Evolutionary conservation across 2,888 invertebrate species (phyloP).

Genomic region (Noctua janthe): DNA sequence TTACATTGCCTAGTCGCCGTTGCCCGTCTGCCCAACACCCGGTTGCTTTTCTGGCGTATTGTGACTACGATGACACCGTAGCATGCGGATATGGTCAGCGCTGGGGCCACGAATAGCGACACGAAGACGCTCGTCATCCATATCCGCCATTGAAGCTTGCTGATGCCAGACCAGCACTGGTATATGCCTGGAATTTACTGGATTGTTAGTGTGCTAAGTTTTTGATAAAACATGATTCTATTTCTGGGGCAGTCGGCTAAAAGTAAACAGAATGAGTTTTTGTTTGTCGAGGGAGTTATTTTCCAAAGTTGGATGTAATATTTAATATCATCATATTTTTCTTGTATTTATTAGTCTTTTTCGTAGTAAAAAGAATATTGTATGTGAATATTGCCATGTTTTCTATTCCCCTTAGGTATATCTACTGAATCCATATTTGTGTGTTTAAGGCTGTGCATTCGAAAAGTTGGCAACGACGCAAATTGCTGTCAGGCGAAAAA

Average conservation of each 20-base stretch:
- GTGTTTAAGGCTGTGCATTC: neutral
- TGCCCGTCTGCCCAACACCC: constrained; percentile 86
- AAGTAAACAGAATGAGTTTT: neutral
- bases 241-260: neutral
- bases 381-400: neutral
- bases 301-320: neutral
- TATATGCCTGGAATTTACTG: constrained; percentile 87
- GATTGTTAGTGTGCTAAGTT: neutral
- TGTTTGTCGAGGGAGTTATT: neutral
- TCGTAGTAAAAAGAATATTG: neutral
- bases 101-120: constrained; percentile 95
- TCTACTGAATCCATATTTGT: neutral
- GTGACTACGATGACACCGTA: constrained; percentile 97
- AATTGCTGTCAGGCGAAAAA: neutral
- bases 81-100: constrained; percentile 96
- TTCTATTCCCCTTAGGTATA: neutral
- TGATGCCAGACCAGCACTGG: constrained; percentile 97
- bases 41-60: constrained; percentile 95
- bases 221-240: neutral
- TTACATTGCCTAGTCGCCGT: constrained; percentile 85
- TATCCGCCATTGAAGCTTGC: constrained; percentile 94
- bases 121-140: constrained; percentile 96
- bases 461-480: neutral
- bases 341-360: neutral
- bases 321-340: neutral